phyloP scores from a whole-genome alignment of 1,140 invertebrate species.

The Hirudo medicinalis region DNA sequence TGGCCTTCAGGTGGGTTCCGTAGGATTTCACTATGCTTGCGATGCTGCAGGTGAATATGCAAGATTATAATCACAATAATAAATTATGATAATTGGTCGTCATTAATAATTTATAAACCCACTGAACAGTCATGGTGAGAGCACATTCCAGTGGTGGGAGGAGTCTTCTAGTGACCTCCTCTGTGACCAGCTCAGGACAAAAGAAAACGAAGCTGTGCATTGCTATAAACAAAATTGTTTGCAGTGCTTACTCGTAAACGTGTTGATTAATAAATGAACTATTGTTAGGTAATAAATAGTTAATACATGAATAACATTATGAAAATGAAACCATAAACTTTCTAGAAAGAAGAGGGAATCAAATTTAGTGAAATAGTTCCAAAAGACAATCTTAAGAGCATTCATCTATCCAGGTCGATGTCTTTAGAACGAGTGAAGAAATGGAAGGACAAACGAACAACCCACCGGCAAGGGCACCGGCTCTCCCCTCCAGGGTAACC shows the following conservation, averaged over 20 bases:
- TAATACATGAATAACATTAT: too few species aligned
- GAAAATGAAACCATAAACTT: too few species aligned
- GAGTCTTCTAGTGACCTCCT: constrained; percentile 74
- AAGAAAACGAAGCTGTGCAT: constrained; percentile 83
- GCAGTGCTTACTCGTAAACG: too few species aligned
- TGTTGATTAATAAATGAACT: too few species aligned
- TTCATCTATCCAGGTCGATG: background rate
- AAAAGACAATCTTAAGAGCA: background rate
- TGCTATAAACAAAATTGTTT: constrained; percentile 23
- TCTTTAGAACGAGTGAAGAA: background rate
- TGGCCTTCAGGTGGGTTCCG: constrained; percentile 81
- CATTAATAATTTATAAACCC: constrained; percentile 35
- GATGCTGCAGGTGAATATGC: constrained; percentile 48
- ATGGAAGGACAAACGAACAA: background rate
- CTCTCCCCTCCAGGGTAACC: constrained; percentile 85
- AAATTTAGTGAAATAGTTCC: too few species aligned
- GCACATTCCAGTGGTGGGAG: constrained; percentile 84
- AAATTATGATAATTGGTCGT: background rate
- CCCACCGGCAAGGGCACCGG: constrained; percentile 69
- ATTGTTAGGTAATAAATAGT: too few species aligned
- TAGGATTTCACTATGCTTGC: constrained; percentile 75
- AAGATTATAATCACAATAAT: background rate
- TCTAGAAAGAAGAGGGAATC: too few species aligned
- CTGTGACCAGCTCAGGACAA: constrained; percentile 70
- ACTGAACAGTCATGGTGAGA: constrained; percentile 84